Evolutionary conservation across 2,888 invertebrate genomes (phyloP), one percentile per base, ranked within the genome.

Genomic region (Leptinotarsa tumamoca): DNA sequence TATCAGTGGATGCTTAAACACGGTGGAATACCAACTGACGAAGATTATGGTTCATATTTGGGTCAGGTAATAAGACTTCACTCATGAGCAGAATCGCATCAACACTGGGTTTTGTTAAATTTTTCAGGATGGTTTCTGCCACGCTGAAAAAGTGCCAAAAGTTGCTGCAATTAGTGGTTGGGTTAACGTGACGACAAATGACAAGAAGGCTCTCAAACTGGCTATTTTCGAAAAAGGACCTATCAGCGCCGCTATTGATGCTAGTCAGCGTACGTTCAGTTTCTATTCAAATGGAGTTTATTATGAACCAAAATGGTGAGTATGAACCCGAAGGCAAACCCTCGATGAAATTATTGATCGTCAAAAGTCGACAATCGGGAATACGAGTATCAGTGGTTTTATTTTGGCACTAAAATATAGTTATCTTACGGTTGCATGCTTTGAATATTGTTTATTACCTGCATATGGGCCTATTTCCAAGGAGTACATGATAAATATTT

Each of bases 211-310:
- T 4, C 88, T 97, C 63, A 93, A 92, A 90, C 85, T 94, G 86
- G 98, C 98, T 1, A 89, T 98, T 54, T 92, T 94, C 82, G 95
- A 95, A 82, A 92, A 97, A 86, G 98, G 98, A 0, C 98, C 98
- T 0, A 91, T 98, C 70, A 98, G 98, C 0, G 94, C 98, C 10
- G 94, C 94, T 0, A 97, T 97, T 82, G 96, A 97, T 89, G 98
- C 98, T 1, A 94, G 96, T 0, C 96, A 94, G 73, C 95, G 93
- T 86, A 94, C 94, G 0, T 96, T 98, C 86, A 95, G 95, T 70
- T 98, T 98, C 89, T 98, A 98, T 86, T 94, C 97, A 0, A 94
- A 97, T 86, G 98, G 98, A 5, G 95, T 98, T n/a, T 98, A 96
- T 88, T 97, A 93, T 86, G 98, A 98, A 67, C 92, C 94, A 0